phyloP scores from a whole-genome alignment of 2,797 vertebrate species.

The Enteromius treurensis region DNA sequence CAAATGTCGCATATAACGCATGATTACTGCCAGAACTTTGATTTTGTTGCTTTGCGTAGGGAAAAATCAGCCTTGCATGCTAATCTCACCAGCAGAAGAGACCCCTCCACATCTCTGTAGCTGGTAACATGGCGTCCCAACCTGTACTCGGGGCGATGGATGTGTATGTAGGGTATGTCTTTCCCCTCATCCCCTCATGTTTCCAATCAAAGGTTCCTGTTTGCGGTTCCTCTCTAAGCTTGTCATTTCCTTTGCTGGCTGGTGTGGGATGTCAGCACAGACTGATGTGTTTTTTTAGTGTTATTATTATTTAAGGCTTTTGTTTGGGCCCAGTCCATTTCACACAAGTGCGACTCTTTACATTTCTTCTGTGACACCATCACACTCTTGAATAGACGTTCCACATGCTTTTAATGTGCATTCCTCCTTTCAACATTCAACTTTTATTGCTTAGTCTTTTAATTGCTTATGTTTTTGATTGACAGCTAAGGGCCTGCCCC shows the following conservation, averaged over 20 bases:
- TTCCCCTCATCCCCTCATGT: slow-evolving; percentile 71
- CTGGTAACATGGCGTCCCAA: slow-evolving; percentile 1
- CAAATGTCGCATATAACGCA: slow-evolving; percentile 34
- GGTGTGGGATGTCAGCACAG: slow-evolving; percentile 69
- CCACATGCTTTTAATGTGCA: slow-evolving; percentile 1
- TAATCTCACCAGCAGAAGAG: slow-evolving; percentile 50
- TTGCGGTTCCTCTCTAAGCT: slow-evolving; percentile 72
- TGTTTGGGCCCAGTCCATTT: slow-evolving; percentile 66
- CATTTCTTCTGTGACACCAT: slow-evolving; percentile 14
- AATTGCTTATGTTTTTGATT: slow-evolving; percentile 53
- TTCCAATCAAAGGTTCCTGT: slow-evolving; percentile 79
- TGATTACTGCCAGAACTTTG: slow-evolving; percentile 38
- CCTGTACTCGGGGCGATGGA: slow-evolving; percentile 19
- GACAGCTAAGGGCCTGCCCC: slow-evolving; percentile 85
- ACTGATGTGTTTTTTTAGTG: slow-evolving; percentile 60
- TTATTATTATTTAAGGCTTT: slow-evolving; percentile 55
- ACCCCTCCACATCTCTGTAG: slow-evolving; percentile 14
- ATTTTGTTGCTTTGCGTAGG: slow-evolving; percentile 40
- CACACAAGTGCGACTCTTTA: slow-evolving; percentile 54
- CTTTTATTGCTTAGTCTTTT: not conserved
- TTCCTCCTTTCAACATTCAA: not conserved
- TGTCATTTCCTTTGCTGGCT: slow-evolving; percentile 67
- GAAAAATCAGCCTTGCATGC: slow-evolving; percentile 54
- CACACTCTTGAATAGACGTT: not conserved
- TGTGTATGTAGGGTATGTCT: slow-evolving; percentile 26